phyloP scores from a whole-genome alignment of 2,888 invertebrate species.

The Rhamnusium bicolor region DNA sequence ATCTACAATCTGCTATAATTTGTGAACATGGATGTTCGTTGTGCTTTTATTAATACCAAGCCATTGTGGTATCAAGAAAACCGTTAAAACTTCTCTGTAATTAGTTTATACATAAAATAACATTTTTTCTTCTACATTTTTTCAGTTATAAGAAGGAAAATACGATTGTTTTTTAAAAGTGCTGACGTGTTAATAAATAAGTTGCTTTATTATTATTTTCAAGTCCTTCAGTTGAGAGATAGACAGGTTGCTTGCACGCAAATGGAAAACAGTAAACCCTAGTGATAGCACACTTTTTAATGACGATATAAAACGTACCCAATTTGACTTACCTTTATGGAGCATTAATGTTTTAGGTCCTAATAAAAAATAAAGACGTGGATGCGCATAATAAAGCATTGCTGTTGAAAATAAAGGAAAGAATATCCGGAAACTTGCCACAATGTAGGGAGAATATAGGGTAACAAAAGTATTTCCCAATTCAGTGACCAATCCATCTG shows the following conservation, averaged over 20 bases:
- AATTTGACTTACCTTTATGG: conserved; percentile 16
- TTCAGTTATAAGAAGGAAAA: not conserved
- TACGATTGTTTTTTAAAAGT: not conserved
- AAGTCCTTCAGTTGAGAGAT: not conserved
- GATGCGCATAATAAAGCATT: conserved; percentile 8
- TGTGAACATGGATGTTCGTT: too few species aligned
- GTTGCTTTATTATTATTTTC: not conserved
- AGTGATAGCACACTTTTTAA: conserved; percentile 3
- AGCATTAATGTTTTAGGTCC: conserved; percentile 3
- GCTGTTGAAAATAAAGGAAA: not conserved
- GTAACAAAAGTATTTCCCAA: not conserved
- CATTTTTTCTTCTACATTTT: too few species aligned
- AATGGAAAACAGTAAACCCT: conserved; percentile 1
- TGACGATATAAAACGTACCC: conserved; percentile 18
- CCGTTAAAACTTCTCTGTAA: too few species aligned
- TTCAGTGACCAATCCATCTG: not conserved
- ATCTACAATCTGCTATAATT: too few species aligned
- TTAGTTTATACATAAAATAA: too few species aligned
- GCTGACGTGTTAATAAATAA: not conserved
- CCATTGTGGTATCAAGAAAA: too few species aligned
- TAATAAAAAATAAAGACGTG: conserved; percentile 7
- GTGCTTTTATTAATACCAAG: too few species aligned
- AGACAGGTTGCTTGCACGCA: not conserved
- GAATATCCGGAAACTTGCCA: not conserved
- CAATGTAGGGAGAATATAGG: not conserved